phyloP scores from a whole-genome alignment of 2,797 vertebrate genomes.

The Euthynnus affinis region DNA sequence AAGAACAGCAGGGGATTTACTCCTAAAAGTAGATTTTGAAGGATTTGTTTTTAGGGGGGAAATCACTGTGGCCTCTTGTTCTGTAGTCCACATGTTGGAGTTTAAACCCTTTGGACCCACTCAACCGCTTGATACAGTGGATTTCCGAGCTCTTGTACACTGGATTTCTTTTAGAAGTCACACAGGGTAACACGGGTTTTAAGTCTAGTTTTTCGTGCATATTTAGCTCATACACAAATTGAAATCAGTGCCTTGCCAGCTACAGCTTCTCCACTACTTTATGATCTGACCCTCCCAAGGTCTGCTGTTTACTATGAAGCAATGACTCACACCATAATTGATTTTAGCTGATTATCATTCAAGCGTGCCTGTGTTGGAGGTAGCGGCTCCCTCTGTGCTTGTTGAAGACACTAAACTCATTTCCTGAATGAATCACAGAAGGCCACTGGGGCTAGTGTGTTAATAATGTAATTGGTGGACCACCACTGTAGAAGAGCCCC shows the following conservation, averaged over 20 bases:
- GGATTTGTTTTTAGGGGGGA: slow-evolving; percentile 69
- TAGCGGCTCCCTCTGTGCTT: slow-evolving; percentile 24
- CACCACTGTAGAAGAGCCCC: slow-evolving; percentile 49
- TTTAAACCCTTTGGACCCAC: slow-evolving; percentile 61
- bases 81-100: slow-evolving; percentile 45
- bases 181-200: not conserved
- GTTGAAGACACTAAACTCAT: slow-evolving; percentile 63
- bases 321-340: slow-evolving; percentile 37
- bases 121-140: slow-evolving; percentile 17
- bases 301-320: slow-evolving; percentile 23
- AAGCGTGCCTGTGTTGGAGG: slow-evolving; percentile 26
- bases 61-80: slow-evolving; percentile 57
- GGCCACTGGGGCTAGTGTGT: slow-evolving; percentile 58
- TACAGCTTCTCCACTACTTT: not conserved
- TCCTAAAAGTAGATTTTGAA: slow-evolving; percentile 74
- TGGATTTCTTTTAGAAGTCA: slow-evolving; percentile 18
- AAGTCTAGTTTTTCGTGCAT: slow-evolving; percentile 2
- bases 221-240: not conserved
- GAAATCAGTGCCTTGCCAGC: not conserved
- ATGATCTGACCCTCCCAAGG: slow-evolving; percentile 6
- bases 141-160: slow-evolving; percentile 13
- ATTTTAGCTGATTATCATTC: slow-evolving; percentile 52
- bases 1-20: slow-evolving; percentile 71
- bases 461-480: slow-evolving; percentile 75
- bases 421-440: slow-evolving; percentile 68